These are phyloP conservation scores for Leucoptera coffeella DNA, from an alignment of 2,888 invertebrate species.

Conservation along the genomic window DNA sequence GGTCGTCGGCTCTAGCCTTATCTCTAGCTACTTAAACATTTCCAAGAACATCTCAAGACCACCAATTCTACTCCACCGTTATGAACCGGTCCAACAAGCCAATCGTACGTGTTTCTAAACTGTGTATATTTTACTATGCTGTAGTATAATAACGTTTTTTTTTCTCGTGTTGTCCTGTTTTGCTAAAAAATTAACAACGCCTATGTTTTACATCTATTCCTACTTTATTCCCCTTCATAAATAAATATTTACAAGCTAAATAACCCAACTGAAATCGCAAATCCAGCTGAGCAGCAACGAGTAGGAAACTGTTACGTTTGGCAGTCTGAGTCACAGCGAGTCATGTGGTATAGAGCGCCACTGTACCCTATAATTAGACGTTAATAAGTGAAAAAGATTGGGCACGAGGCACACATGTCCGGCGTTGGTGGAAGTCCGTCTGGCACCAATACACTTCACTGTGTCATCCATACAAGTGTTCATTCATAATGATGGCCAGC, in stretches of 20 bases:
- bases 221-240: too few relatives aligned
- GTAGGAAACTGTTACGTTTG: constrained; percentile 23
- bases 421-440: constrained; percentile 39
- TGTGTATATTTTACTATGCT: too few relatives aligned
- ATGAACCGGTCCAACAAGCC: constrained; percentile 11
- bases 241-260: too few relatives aligned
- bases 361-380: constrained; percentile 44
- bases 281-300: too few relatives aligned
- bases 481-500: constrained; percentile 10
- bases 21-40: constrained; percentile 14
- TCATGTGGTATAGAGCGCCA: constrained; percentile 23
- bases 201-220: too few relatives aligned
- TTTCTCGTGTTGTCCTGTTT: too few relatives aligned
- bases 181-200: too few relatives aligned
- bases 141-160: too few relatives aligned
- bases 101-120: too few relatives aligned
- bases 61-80: constrained; percentile 8
- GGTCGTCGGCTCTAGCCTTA: constrained; percentile 19
- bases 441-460: constrained; percentile 36
- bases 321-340: constrained; percentile 31
- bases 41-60: constrained; percentile 13
- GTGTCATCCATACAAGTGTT: constrained; percentile 5
- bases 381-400: constrained; percentile 44
- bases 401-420: constrained; percentile 11
- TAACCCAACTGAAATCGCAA: too few relatives aligned